Conservation (phyloP, 2,797 vertebrate species). For the Tenualosa ilisha region DNA sequence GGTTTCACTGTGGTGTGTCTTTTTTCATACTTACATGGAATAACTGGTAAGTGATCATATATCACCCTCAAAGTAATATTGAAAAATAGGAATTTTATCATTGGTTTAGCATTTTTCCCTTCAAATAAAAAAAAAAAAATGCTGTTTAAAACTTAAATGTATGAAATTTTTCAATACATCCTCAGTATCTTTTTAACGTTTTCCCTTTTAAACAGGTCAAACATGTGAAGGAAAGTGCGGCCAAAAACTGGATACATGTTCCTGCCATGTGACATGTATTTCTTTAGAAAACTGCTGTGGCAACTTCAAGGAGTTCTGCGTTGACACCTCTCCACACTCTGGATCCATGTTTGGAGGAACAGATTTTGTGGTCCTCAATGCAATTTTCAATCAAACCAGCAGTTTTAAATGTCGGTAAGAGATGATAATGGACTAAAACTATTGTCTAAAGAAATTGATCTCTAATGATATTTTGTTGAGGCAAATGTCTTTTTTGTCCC, state of each 20-base stretch:
- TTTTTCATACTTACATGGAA: background rate
- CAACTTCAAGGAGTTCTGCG: conserved; percentile 79
- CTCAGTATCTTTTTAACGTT: background rate
- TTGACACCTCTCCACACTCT: conserved; percentile 80
- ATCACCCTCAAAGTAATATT: background rate
- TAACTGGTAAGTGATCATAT: background rate
- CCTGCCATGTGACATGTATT: conserved; percentile 83
- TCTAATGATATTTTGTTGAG: no score
- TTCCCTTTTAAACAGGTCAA: conserved; percentile 65
- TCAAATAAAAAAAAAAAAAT: background rate
- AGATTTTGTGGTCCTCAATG: conserved; percentile 76
- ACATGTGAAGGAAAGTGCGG: conserved; percentile 81
- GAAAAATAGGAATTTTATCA: background rate
- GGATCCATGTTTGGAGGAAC: conserved; percentile 87
- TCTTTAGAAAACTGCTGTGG: conserved; percentile 79
- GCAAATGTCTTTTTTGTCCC: background rate
- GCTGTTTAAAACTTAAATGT: no score
- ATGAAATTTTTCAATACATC: background rate
- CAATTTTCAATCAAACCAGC: conserved; percentile 53
- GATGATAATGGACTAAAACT: background rate
- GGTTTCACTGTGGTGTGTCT: background rate
- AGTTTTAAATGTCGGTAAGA: conserved; percentile 82
- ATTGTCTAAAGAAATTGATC: no score
- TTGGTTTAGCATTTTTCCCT: background rate
- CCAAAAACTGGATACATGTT: conserved; percentile 67